These are phyloP conservation scores for Mandrillus leucophaeus DNA, from an alignment of 2,113 vertebrate species.

Conservation along the genomic window DNA sequence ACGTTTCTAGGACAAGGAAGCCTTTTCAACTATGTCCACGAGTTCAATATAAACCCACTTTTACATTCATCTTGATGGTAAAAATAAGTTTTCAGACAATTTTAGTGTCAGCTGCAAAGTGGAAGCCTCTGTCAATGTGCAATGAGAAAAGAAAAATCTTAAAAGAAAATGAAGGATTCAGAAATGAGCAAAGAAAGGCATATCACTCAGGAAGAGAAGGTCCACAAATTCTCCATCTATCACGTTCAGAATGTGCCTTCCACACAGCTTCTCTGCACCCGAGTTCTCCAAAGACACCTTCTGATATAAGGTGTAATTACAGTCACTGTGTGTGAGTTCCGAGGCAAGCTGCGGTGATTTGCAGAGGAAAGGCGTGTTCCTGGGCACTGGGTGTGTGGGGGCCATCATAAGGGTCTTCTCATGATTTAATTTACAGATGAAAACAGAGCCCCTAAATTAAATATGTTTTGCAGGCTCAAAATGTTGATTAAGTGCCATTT, in stretches of 20 bases:
- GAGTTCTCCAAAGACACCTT: fast-evolving
- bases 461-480: not conserved
- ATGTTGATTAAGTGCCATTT: not conserved
- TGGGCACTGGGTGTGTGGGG: fast-evolving
- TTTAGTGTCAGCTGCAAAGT: not conserved
- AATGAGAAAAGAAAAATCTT: fast-evolving
- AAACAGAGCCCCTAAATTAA: not conserved
- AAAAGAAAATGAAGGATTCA: fast-evolving
- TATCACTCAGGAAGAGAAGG: fast-evolving
- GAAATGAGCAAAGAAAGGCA: fast-evolving
- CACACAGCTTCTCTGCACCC: fast-evolving
- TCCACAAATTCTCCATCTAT: fast-evolving
- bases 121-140: too few species aligned
- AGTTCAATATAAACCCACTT: not conserved
- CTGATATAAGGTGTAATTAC: fast-evolving
- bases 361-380: not conserved
- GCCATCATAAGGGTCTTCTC: not conserved
- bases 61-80: not conserved
- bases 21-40: not conserved
- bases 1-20: not conserved
- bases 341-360: not conserved
- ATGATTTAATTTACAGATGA: not conserved
- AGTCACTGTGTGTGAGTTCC: too few species aligned
- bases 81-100: not conserved
- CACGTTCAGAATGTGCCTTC: fast-evolving